Evolutionary conservation across 2,888 invertebrate genomes (phyloP).

Genomic region (Bhutanitis thaidina): DNA sequence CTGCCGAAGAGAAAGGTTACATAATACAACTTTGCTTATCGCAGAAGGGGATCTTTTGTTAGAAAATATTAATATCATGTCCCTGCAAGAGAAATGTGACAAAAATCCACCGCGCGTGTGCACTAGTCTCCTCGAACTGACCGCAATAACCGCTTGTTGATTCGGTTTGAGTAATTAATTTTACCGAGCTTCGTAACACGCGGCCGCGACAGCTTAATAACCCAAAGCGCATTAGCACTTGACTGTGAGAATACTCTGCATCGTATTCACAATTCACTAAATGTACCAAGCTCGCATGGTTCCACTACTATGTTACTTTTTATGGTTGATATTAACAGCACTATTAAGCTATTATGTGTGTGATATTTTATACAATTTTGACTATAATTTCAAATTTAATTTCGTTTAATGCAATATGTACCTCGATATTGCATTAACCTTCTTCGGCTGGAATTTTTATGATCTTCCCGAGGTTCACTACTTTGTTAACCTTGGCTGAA

Average conservation of each 20-base stretch:
- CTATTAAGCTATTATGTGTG: no score
- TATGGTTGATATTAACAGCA: no score
- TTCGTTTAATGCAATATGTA: no score
- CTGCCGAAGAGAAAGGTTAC: no score
- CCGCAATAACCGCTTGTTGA: slow-evolving; percentile 61
- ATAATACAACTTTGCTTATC: no score
- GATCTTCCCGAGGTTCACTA: neutral
- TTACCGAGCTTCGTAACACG: slow-evolving; percentile 52
- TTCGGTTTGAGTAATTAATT: slow-evolving; percentile 66
- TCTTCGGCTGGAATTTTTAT: slow-evolving; percentile 1
- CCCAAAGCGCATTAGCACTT: slow-evolving; percentile 12
- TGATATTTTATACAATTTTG: no score
- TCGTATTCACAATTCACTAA: neutral
- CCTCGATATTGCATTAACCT: neutral
- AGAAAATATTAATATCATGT: no score
- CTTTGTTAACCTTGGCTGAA: slow-evolving; percentile 8
- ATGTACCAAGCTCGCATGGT: neutral
- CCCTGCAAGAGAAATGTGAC: slow-evolving; percentile 33
- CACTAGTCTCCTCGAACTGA: slow-evolving; percentile 61
- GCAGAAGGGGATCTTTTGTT: no score
- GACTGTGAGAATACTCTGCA: neutral
- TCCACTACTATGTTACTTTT: no score
- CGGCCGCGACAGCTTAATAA: slow-evolving; percentile 29
- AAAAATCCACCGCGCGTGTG: slow-evolving; percentile 45
- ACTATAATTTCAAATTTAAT: no score